Conservation (phyloP, 1,140 invertebrate species). For the Bradynema listronoti region DNA sequence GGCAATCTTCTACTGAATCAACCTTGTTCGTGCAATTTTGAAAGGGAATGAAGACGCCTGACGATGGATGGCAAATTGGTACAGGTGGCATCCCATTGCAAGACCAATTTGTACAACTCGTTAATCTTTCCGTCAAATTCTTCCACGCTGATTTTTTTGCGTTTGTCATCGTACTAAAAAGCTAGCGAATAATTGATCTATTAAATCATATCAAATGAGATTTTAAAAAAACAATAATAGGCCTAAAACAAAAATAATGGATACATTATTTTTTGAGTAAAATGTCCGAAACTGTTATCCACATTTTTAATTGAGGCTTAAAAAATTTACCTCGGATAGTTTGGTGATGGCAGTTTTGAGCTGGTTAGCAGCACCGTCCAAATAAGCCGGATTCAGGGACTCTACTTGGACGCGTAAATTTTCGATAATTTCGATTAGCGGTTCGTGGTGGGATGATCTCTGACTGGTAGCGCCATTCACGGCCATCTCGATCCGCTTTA, state of each 20-base stretch:
- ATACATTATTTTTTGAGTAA: no score
- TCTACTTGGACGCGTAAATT: conserved; percentile 12
- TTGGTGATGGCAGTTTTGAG: conserved; percentile 8
- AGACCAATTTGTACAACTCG: conserved; percentile 14
- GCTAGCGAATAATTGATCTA: no score
- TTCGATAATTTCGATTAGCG: conserved; percentile 10
- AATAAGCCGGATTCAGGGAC: conserved; percentile 12
- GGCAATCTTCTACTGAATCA: neutral
- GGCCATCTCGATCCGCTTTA: conserved; percentile 16
- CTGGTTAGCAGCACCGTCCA: conserved; percentile 5
- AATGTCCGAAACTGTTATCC: conserved; percentile 2
- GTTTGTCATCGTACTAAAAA: conserved; percentile 18
- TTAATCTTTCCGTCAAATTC: conserved; percentile 17
- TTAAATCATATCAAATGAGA: no score
- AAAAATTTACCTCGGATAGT: conserved; percentile 12
- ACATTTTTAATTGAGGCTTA: neutral
- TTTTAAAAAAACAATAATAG: no score
- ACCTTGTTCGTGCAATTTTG: conserved; percentile 18
- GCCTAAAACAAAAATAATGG: no score
- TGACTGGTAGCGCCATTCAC: neutral
- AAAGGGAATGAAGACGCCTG: conserved; percentile 14
- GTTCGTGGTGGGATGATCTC: neutral
- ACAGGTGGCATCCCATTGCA: conserved; percentile 15
- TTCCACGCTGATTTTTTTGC: conserved; percentile 9
- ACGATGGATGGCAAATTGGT: conserved; percentile 11